Evolutionary conservation across 2,888 invertebrate species (phyloP).

Genomic region (Drosophila paranaensis): DNA sequence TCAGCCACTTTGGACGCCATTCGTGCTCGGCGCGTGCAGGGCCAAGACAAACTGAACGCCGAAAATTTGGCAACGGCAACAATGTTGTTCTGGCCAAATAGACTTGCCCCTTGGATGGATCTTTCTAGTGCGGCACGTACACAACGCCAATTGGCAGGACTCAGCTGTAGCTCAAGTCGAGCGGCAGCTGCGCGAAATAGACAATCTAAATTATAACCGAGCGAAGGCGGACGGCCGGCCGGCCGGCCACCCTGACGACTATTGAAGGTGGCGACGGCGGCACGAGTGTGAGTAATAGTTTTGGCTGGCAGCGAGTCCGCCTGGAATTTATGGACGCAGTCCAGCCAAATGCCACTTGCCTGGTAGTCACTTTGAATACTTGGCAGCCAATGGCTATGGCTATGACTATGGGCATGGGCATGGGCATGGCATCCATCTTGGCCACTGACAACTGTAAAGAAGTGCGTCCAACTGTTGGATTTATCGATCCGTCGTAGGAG

Average conservation of each 20-base stretch:
- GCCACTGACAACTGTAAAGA: conserved; percentile 70
- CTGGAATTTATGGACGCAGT: conserved; percentile 66
- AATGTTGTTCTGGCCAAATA: conserved; percentile 45
- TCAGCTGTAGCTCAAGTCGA: conserved; percentile 64
- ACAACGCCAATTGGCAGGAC: conserved; percentile 46
- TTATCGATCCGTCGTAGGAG: conserved; percentile 50
- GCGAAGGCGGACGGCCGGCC: conserved; percentile 13
- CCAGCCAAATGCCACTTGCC: conserved; percentile 69
- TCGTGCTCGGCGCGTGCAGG: conserved; percentile 37
- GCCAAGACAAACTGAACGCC: conserved; percentile 49
- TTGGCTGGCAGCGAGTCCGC: conserved; percentile 68
- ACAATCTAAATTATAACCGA: conserved; percentile 77
- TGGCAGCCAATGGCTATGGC: conserved; percentile 50
- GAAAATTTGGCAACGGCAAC: conserved; percentile 61
- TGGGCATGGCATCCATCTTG: conserved; percentile 58
- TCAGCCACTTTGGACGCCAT: conserved; percentile 44
- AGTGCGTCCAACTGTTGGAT: conserved; percentile 70
- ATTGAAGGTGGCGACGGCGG: conserved; percentile 15
- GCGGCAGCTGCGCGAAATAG: conserved; percentile 79
- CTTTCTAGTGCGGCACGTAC: conserved; percentile 51
- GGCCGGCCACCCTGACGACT: conserved; percentile 21
- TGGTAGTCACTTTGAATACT: conserved; percentile 64
- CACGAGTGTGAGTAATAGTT: conserved; percentile 76
- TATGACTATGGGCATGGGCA: conserved; percentile 30
- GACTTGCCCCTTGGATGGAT: conserved; percentile 44